Evolutionary conservation across 2,888 invertebrate genomes (phyloP), one percentile per base, ranked within the genome.

Genomic region (Chymomyza fuscimana): DNA sequence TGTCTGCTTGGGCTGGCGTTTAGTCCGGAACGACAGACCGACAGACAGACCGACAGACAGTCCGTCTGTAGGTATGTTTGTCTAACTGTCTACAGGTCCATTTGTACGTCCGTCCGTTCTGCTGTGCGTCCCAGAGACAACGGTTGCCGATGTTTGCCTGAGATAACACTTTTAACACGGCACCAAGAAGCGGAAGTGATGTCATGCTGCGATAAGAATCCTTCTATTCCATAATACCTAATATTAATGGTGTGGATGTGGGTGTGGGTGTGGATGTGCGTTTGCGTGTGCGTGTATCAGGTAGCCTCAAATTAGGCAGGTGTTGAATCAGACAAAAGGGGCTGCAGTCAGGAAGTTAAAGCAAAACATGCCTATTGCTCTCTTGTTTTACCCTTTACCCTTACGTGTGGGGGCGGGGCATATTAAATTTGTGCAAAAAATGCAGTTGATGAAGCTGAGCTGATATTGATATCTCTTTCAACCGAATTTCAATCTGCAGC

Each of bases 131-230:
- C 62, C 63, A 65, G 63, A 62, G 75, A 72, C 19, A 54, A 25
- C 65, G 69, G 73, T 70, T 63, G 75, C 12, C 73, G 79, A 79
- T 79, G 70, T 78, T 68, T 79, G 79, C 78, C 71, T 78, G 58
- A 80, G 79, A 79, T 79, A 78, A 68, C 40, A 12, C 40, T 46
- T 46, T 46, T 10, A 12, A 15, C 56, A 56, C 68, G 72, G 69
- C 70, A 80, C 77, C 77, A 68, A 71, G 78, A 73, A 75, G 75
- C 75, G 79, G 73, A 80, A 80, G 29, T 67, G 79, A 79, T 79
- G 81, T 79, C 81, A 80, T 78, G 81, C 79, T 51, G 52, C 59
- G 74, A 74, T 74, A 75, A 74, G 63, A 52, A 51, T 63, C 9
- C 25, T 63, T 58, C 62, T 50, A 46, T 46, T 10, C 40, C 54